A percentile compares a stretch with the other conserved stretches of the same genome.
phyloP scores from a whole-genome alignment of 2,113 vertebrate species.

The Alaudala cheleensis region DNA sequence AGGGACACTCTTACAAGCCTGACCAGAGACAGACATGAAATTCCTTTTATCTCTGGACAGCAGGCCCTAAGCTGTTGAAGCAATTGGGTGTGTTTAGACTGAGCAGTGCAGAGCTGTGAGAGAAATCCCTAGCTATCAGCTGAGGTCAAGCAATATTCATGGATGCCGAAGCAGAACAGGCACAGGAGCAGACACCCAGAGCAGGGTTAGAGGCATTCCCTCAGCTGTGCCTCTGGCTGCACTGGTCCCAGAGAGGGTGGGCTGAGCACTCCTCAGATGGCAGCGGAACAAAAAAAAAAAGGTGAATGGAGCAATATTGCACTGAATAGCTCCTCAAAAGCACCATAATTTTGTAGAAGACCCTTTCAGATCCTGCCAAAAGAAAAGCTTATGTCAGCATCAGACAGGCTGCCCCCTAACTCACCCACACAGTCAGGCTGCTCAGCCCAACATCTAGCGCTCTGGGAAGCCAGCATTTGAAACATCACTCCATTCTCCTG shows the following conservation, averaged over 20 bases:
- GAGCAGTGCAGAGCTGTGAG: background rate
- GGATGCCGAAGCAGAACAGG: background rate
- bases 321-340: background rate
- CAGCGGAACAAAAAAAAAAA: background rate
- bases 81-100: background rate
- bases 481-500: background rate
- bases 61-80: background rate
- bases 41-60: background rate
- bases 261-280: background rate
- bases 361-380: background rate
- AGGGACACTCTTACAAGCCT: background rate
- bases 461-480: background rate
- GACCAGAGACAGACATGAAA: background rate
- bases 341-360: background rate
- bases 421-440: background rate
- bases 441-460: background rate
- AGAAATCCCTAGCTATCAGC: background rate
- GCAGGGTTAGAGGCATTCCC: background rate
- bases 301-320: background rate
- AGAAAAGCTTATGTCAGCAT: background rate
- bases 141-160: background rate
- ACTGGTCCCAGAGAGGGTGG: background rate
- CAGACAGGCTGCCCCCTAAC: background rate
- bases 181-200: background rate
- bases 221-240: background rate